Evolutionary conservation across 2,113 vertebrate species (phyloP), one percentile per base, ranked within the genome.

Genomic region (Triplophysa rosa): DNA sequence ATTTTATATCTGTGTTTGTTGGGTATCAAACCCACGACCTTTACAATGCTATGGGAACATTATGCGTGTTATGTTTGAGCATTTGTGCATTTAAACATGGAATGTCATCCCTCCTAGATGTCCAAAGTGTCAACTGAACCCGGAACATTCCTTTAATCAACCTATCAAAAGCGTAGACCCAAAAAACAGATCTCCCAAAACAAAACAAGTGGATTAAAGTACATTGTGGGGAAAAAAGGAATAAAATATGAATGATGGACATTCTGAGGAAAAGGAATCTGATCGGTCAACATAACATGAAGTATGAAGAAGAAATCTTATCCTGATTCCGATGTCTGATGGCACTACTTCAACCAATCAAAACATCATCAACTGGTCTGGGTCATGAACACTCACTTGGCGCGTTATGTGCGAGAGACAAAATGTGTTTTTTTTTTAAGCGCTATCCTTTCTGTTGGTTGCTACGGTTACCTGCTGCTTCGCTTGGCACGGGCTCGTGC

Each of bases 401-500:
- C 59, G 62, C 58, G 19, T 23, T 5, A 72, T 72, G 68, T 33
- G 68, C 69, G 14, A 14, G 40, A 69, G 70, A 40, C 54, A 73
- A 37, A 73, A 73, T 73, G 70, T 62, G 81, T 68, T 79, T 80
- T 68, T 79, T 80, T 29, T 45, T 45, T 37, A 73, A 62, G 21
- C n/a, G 67, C 78, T 16, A 26, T 81, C 26, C 75, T 82, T 71
- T 65, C 79, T 80, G 47, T 72, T 80, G 65, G 63, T 84, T 13
- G 23, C 71, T 45, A 63, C 26, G 19, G 67, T 87, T 90, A 92
- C 92, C 91, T 91, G 88, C 87, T 89, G 87, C 92, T 88, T 82
- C 91, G 91, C 84, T 93, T 93, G 81, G 92, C 92, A 0, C 92
- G 90, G 9, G 92, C 91, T 83, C 92, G 78, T 77, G 92, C 90